phyloP scores from a whole-genome alignment of 2,888 invertebrate genomes.

The Melanostoma scalare region DNA sequence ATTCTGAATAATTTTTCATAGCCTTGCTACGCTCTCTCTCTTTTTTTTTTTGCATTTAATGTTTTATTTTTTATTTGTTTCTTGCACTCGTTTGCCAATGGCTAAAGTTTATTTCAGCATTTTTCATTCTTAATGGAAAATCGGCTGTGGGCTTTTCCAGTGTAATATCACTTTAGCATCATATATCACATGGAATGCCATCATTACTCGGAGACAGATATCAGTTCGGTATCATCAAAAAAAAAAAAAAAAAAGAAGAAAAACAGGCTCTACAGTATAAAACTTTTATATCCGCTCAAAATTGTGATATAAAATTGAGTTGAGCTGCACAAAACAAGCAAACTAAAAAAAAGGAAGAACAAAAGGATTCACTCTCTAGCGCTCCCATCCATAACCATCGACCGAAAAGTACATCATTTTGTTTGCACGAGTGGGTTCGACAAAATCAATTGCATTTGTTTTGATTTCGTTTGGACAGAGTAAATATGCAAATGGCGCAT shows the following conservation, averaged over 20 bases:
- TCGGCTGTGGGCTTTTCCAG: constrained; percentile 65
- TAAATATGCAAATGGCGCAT: constrained; percentile 72
- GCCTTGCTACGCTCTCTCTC: constrained; percentile 5
- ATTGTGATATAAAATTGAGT: constrained; percentile 58
- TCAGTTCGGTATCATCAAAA: constrained; percentile 50
- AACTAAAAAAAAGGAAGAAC: not conserved
- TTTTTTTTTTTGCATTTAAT: not conserved
- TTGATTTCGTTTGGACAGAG: constrained; percentile 71
- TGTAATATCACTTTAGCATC: constrained; percentile 64
- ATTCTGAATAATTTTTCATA: constrained; percentile 21
- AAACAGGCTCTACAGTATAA: not conserved
- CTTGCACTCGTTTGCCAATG: constrained; percentile 32
- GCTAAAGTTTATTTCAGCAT: constrained; percentile 68
- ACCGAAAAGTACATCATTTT: constrained; percentile 68
- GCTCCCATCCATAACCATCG: constrained; percentile 5
- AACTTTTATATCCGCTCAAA: constrained; percentile 45
- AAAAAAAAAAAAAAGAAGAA: constrained; percentile 22
- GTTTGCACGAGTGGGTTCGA: constrained; percentile 63
- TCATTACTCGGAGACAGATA: constrained; percentile 69
- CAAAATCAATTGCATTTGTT: constrained; percentile 72
- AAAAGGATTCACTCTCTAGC: constrained; percentile 29
- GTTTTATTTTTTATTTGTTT: constrained; percentile 19
- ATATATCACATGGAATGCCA: constrained; percentile 67
- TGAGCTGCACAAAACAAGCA: constrained; percentile 36
- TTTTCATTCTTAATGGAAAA: constrained; percentile 71